These are phyloP conservation scores for Fragum whitleyi DNA, from an alignment of 2,888 invertebrate genomes.

Conservation along the genomic window DNA sequence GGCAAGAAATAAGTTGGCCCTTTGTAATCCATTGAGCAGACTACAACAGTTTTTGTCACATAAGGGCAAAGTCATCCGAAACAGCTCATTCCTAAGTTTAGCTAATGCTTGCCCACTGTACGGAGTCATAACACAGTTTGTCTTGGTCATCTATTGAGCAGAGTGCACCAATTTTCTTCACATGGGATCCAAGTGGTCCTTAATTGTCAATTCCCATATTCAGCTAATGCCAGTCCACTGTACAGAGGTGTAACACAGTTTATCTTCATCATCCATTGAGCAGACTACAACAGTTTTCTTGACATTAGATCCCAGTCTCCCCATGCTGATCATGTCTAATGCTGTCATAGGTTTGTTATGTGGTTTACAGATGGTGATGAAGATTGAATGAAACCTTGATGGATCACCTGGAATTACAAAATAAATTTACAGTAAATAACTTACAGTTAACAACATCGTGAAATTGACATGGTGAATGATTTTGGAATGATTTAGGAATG, in stretches of 20 bases:
- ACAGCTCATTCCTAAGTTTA: conserved; percentile 29
- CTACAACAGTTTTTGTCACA: conserved; percentile 91
- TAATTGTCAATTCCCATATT: conserved; percentile 73
- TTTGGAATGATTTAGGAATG: too few relatives aligned
- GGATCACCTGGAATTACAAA: conserved; percentile 90
- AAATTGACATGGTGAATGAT: too few relatives aligned
- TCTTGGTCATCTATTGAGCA: conserved; percentile 87
- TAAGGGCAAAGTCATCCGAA: conserved; percentile 90
- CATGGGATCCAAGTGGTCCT: conserved; percentile 91
- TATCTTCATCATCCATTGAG: conserved; percentile 85
- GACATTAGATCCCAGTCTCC: conserved; percentile 91
- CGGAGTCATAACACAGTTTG: conserved; percentile 80
- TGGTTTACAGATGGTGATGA: conserved; percentile 90
- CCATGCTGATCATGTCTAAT: conserved; percentile 89
- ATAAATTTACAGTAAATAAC: too few relatives aligned
- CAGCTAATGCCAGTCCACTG: conserved; percentile 82
- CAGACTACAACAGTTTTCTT: conserved; percentile 92
- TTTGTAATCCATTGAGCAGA: conserved; percentile 88
- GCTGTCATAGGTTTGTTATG: conserved; percentile 86
- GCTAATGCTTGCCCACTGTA: conserved; percentile 83
- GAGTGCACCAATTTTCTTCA: conserved; percentile 91
- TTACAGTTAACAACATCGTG: too few relatives aligned
- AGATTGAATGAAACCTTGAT: conserved; percentile 91
- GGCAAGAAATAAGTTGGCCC: too few relatives aligned
- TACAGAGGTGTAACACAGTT: conserved; percentile 82